Percentiles rank a stretch among this genome's conserved stretches.
Conservation (phyloP, 2,797 vertebrate species). For the Neoniphon sammara region DNA sequence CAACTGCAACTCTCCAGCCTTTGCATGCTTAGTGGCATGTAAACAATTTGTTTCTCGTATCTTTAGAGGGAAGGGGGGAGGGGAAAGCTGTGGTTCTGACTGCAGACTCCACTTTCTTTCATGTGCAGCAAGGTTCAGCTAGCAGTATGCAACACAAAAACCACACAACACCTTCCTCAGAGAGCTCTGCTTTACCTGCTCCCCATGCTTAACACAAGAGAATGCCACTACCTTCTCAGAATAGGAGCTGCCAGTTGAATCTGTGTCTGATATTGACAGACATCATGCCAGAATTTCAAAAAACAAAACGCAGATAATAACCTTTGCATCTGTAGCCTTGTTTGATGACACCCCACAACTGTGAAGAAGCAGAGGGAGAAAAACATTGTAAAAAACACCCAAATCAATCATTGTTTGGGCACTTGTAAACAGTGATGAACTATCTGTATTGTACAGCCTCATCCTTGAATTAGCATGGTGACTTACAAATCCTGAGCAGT, state of each 20-base stretch:
- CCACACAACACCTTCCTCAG: constrained; percentile 58
- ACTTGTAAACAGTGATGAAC: not conserved
- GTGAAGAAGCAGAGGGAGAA: constrained; percentile 38
- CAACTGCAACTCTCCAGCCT: constrained; percentile 60
- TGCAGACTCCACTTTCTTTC: constrained; percentile 57
- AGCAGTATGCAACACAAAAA: constrained; percentile 67
- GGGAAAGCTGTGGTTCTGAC: constrained; percentile 62
- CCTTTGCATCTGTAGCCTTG: constrained; percentile 97
- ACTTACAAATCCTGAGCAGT: constrained; percentile 98
- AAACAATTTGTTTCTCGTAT: constrained; percentile 64
- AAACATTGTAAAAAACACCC: not conserved
- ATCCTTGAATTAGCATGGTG: constrained; percentile 5
- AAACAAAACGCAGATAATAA: constrained; percentile 53
- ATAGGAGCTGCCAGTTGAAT: not conserved
- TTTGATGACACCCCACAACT: constrained; percentile 98
- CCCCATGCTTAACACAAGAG: constrained; percentile 23
- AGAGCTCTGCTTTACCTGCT: constrained; percentile 58
- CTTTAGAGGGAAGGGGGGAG: constrained; percentile 62
- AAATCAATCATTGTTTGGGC: not conserved
- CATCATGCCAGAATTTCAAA: constrained; percentile 6
- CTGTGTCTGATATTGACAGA: constrained; percentile 2
- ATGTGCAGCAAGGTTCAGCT: constrained; percentile 65
- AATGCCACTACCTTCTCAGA: constrained; percentile 12
- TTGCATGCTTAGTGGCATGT: constrained; percentile 56
- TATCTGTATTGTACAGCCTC: not conserved